Base-by-base conservation (phyloP, 2,797 vertebrate species). In the Sebastes itinus region DNA sequence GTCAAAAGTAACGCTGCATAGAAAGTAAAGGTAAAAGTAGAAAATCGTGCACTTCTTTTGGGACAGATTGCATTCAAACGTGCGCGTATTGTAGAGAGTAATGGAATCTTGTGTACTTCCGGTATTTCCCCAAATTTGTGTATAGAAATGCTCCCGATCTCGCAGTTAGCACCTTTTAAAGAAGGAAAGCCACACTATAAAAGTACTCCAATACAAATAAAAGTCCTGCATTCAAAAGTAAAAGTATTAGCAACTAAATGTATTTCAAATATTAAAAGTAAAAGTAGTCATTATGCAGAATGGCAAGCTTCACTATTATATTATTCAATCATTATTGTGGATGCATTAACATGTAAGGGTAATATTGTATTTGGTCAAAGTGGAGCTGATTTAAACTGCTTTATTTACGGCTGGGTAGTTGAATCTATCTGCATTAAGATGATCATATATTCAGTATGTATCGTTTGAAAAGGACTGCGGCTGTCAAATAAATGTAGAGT, bases 241-340 rank as follows among this genome's bases (percentile, higher is more conserved):
- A 52, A 52, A 52, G 49, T n/a, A n/a, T n/a, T 20, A 52, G 0
- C 0, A 52, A 52, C 18, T 0, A 52, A 52, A 52, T 52, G 20
- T 52, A n/a, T 20, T 52, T 52, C 42, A 46, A 46, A 18, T 46
- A 46, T 46, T 8, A 46, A 46, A 46, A 46, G 3, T 46, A 46
- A 52, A 49, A 11, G 1, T 32, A 20, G n/a, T 59, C 18, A 25
- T 32, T 20, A 25, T 23, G 10, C 55, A 59, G 11, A 68, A 52
- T n/a, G 20, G 20, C 49, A 52, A 18, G 32, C 22, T 5, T 49
- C 23, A 28, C 23, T 25, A 3, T 10, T 30, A 0, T 1, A 22
- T 72, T n/a, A 25, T 27, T 35, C 2, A 14, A 7, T 60, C 20
- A 33, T 63, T 33, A 56, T 65, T 56, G 14, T 11, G 20, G 7